Conservation (phyloP, 92 coral and sea anemone genomes). For the Meandrina meandrites region DNA sequence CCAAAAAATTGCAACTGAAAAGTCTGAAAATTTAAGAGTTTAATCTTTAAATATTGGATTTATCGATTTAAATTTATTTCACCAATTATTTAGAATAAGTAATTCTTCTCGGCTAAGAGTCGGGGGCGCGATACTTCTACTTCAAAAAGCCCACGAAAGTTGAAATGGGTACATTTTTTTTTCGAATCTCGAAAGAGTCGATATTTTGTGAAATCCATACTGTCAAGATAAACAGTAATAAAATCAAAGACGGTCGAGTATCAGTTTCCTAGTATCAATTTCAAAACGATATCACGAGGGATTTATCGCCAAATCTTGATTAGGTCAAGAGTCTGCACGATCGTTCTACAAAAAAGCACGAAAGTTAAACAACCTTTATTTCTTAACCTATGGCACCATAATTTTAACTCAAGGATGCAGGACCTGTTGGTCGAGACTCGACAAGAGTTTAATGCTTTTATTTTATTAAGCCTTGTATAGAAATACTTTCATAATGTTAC, state of each 20-base stretch:
- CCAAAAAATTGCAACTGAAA: not conserved
- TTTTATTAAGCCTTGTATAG: not conserved
- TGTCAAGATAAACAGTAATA: not conserved
- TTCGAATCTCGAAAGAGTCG: not conserved
- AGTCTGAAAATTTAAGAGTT: not conserved
- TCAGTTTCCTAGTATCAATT: conserved; percentile 3
- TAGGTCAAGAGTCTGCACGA: not conserved
- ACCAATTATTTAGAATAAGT: not conserved
- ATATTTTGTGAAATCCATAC: not conserved
- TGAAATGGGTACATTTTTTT: not conserved
- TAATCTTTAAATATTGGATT: not conserved
- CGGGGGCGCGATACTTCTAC: not conserved
- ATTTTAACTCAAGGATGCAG: not conserved
- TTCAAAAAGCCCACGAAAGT: no score
- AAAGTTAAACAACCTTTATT: not conserved
- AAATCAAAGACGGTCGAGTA: not conserved
- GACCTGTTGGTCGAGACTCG: not conserved
- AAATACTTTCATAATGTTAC: not conserved
- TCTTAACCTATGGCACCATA: not conserved
- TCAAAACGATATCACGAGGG: not conserved
- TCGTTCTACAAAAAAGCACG: conserved; percentile 22
- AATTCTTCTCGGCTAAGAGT: no score
- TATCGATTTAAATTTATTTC: not conserved
- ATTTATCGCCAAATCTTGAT: not conserved
- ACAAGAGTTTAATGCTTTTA: not conserved